Conservation (phyloP, 2,888 invertebrate species). For the Charanyca ferruginea region DNA sequence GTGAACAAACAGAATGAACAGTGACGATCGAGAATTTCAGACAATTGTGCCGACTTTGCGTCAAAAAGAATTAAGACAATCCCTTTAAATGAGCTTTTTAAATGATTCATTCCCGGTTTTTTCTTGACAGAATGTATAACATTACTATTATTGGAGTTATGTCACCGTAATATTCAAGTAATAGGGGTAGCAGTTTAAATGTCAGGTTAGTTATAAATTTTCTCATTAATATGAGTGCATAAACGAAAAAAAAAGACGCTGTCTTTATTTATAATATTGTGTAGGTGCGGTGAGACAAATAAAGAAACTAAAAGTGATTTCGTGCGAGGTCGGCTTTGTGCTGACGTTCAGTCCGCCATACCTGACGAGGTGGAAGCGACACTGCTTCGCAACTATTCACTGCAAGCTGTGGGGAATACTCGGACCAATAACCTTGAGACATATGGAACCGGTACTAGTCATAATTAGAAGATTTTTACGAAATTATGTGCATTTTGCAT, state of each 20-base stretch:
- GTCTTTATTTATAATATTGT: conserved; percentile 70
- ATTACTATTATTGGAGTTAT: conserved; percentile 35
- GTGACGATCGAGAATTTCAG: no score
- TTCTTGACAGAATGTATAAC: conserved; percentile 16
- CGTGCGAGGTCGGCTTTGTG: conserved; percentile 80
- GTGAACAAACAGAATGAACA: no score
- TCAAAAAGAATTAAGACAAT: no score
- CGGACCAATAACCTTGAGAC: conserved; percentile 37
- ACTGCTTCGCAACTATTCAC: conserved; percentile 49
- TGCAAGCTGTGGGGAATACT: conserved; percentile 32
- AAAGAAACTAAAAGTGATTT: conserved; percentile 78
- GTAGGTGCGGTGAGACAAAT: conserved; percentile 76
- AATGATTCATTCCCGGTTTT: no score
- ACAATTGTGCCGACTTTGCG: no score
- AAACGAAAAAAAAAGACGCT: conserved; percentile 64
- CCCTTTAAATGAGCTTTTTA: no score
- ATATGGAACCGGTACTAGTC: conserved; percentile 27
- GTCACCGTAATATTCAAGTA: conserved; percentile 37
- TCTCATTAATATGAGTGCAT: conserved; percentile 35
- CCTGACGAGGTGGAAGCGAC: conserved; percentile 57
- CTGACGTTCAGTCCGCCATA: conserved; percentile 60
- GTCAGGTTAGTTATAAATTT: conserved; percentile 51
- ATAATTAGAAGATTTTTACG: conserved; percentile 27
- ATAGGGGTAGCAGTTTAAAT: conserved; percentile 47
- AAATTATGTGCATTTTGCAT: conserved; percentile 16